Evolutionary conservation across 2,797 vertebrate species (phyloP).

Genomic region (Anguilla marmorata): DNA sequence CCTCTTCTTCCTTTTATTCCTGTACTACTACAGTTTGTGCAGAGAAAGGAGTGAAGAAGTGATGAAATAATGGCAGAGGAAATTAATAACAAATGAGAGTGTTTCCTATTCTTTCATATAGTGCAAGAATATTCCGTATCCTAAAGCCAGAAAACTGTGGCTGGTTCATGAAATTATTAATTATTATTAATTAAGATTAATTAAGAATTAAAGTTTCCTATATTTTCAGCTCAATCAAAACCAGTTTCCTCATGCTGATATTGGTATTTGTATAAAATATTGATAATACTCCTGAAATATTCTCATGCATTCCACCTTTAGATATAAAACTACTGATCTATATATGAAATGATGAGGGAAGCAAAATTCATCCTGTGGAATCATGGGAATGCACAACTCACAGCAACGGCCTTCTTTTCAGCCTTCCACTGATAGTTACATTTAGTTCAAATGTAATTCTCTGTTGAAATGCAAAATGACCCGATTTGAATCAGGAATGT

Average conservation of each 20-base stretch:
- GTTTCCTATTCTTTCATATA: constrained; percentile 73
- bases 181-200: too few species aligned
- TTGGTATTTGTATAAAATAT: not conserved
- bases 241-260: not conserved
- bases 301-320: not conserved
- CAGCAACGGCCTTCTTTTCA: too few species aligned
- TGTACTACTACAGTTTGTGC: too few species aligned
- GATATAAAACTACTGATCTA: not conserved
- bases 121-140: constrained; percentile 71
- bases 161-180: constrained; percentile 69
- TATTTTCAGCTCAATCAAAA: constrained; percentile 31
- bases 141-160: constrained; percentile 52
- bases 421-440: too few species aligned
- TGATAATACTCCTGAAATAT: not conserved
- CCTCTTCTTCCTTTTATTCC: too few species aligned
- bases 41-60: too few species aligned
- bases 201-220: constrained; percentile 61
- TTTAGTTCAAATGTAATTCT: not conserved
- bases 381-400: not conserved
- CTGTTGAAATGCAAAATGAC: not conserved
- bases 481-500: not conserved
- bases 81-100: constrained; percentile 25
- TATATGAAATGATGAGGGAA: not conserved
- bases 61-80: too few species aligned
- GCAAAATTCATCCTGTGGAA: not conserved